Evolutionary conservation across 2,113 vertebrate species (phyloP), one percentile per base, ranked within the genome.

Genomic region (Brachyhypopomus gauderio): DNA sequence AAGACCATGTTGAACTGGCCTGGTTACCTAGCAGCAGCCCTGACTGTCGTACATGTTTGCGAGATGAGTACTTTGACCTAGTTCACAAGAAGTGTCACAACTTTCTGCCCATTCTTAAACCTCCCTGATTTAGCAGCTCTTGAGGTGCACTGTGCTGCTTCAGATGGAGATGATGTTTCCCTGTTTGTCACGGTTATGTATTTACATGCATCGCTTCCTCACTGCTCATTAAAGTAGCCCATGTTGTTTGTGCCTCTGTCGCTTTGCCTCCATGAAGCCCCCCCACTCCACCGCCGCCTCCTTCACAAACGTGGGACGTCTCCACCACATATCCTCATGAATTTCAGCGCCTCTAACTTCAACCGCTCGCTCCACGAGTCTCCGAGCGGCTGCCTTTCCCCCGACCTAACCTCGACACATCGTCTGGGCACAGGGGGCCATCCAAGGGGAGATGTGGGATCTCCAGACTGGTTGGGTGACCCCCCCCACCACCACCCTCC

Each of bases 381-480:
- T 59, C 45, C 8, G 45, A 25, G 62, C 20, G 34, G 62, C 16
- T 59, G 55, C 66, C 25, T 38, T 70, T 70, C 64, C 66, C 30
- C 25, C 20, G 14, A 25, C 41, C 7, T 22, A 64, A 64, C 22
- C 62, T 64, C 1, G 5, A 12, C 7, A 12, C 34, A 30, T 45
- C 48, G 62, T 80, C 79, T 74, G 71, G 17, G n/a, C 55, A 73
- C 45, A 11, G 20, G 71, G 73, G 71, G 71, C 71, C 25, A 19
- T 73, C 56, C 19, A 73, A 70, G 34, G 66, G 66, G 66, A 70
- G 22, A 73, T 73, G 48, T 56, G 71, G 71, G 71, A 73, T 66
- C 60, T 56, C 38, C 38, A 11, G 66, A 34, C 36, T 34, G 34
- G 11, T 8, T 48, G 67, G 45, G 59, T 69, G 75, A 69, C 75